These are phyloP conservation scores for Atrina japonica DNA, from an alignment of 2,888 invertebrate genomes.

Conservation along the genomic window DNA sequence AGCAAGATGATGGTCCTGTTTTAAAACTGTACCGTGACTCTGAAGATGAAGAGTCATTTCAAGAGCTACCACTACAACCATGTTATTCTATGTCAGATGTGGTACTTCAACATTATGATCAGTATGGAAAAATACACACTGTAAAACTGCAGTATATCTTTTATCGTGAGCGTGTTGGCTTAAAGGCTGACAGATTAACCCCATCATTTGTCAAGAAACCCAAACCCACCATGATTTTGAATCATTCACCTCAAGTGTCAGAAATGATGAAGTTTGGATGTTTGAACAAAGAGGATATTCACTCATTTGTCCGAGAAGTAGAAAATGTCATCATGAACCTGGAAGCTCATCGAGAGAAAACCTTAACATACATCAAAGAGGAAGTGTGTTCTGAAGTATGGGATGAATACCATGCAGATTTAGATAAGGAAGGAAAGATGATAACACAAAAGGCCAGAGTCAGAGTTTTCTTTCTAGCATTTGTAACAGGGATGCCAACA, in stretches of 20 bases:
- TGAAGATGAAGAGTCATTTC: constrained; percentile 94
- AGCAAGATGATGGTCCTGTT: constrained; percentile 86
- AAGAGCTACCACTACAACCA: constrained; percentile 95
- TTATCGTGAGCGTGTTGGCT: constrained; percentile 97
- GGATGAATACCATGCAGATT: constrained; percentile 79
- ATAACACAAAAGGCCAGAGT: constrained; percentile 93
- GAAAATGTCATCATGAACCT: constrained; percentile 90
- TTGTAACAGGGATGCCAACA: constrained; percentile 95
- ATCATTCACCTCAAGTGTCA: constrained; percentile 97
- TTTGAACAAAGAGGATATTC: constrained; percentile 92
- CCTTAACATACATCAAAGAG: constrained; percentile 79
- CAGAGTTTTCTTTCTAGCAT: constrained; percentile 96
- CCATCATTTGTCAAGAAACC: constrained; percentile 79
- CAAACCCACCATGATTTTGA: constrained; percentile 84
- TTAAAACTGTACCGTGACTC: constrained; percentile 92
- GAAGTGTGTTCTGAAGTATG: constrained; percentile 79
- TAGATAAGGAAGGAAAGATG: constrained; percentile 78
- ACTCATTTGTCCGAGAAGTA: constrained; percentile 93
- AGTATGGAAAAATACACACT: constrained; percentile 99
- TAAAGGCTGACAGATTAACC: constrained; percentile 78
- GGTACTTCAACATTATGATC: constrained; percentile 94
- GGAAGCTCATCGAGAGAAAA: constrained; percentile 75
- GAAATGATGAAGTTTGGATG: constrained; percentile 98
- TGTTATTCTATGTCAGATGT: constrained; percentile 95
- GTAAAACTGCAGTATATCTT: constrained; percentile 98